Percentiles rank a stretch among this genome's conserved stretches.
Conservation (phyloP, 2,113 vertebrate genomes). For the Oreochromis niloticus region DNA sequence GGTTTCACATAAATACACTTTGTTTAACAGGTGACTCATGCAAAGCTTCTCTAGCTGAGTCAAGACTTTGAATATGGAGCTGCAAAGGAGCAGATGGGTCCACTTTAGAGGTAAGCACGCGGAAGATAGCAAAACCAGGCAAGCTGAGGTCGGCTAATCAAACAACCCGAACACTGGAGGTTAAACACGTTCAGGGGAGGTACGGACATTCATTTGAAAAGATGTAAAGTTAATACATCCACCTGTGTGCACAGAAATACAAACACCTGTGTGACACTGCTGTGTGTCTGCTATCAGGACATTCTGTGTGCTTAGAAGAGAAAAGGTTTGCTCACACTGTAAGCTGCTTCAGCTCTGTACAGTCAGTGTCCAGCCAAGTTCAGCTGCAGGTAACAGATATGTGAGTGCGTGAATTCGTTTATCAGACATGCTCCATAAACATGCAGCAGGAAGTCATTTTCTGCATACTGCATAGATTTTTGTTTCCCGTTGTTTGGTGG, state of each 20-base stretch:
- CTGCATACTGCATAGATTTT: background rate
- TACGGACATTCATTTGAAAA: rapidly evolving
- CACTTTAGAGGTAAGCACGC: background rate
- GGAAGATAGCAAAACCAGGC: background rate
- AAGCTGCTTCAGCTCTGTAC: background rate
- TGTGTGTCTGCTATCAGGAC: background rate
- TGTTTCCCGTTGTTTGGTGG: background rate
- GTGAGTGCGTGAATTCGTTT: rapidly evolving
- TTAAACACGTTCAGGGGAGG: background rate
- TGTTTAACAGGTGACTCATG: background rate
- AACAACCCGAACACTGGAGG: background rate
- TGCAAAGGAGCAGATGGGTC: background rate
- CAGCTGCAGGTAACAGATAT: background rate
- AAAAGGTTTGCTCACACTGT: background rate
- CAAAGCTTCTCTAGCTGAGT: background rate
- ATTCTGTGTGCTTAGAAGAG: background rate
- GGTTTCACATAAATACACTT: background rate
- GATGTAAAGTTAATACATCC: background rate
- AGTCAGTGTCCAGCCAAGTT: background rate
- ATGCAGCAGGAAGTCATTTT: background rate
- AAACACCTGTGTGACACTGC: background rate
- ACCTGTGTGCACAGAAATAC: background rate
- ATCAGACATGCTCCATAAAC: background rate
- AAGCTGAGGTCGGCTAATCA: background rate
- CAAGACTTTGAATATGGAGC: background rate